Conservation (phyloP, 2,113 vertebrate genomes). For the Sylvilagus bachmani region DNA sequence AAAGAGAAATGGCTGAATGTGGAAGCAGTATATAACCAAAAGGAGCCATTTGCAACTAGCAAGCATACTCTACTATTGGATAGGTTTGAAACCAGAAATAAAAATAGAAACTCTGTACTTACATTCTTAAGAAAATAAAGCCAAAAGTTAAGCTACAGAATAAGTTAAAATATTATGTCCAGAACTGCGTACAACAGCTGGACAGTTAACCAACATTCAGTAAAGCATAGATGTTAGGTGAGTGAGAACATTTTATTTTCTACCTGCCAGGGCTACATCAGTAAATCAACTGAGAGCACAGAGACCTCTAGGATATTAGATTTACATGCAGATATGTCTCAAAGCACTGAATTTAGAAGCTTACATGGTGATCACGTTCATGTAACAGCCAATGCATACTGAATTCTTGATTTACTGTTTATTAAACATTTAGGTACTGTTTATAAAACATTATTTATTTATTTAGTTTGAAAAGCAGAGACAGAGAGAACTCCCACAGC, state of each 20-base stretch:
- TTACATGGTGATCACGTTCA: not conserved
- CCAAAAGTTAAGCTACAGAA: conserved; percentile 72
- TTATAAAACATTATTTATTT: too few species aligned
- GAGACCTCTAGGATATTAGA: not conserved
- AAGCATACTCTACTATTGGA: conserved; percentile 62
- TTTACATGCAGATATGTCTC: not conserved
- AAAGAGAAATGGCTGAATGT: not conserved
- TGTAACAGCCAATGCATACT: not conserved
- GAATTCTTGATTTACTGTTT: not conserved
- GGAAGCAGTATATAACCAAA: conserved; percentile 46
- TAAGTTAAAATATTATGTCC: conserved; percentile 66
- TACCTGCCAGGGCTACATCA: not conserved
- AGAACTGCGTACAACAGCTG: not conserved
- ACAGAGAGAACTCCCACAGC: too few species aligned
- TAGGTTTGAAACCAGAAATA: conserved; percentile 78
- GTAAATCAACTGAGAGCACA: not conserved
- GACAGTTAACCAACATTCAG: not conserved
- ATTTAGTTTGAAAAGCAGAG: too few species aligned
- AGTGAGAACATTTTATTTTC: not conserved
- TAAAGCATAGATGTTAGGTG: not conserved
- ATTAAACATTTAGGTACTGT: too few species aligned
- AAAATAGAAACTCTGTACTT: conserved; percentile 71
- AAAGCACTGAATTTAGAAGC: conserved; percentile 4
- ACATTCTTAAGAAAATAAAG: not conserved
- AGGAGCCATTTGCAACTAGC: conserved; percentile 56